These are phyloP conservation scores for Drosophila parthenogenetica DNA, from an alignment of 2,888 invertebrate species.

Conservation along the genomic window DNA sequence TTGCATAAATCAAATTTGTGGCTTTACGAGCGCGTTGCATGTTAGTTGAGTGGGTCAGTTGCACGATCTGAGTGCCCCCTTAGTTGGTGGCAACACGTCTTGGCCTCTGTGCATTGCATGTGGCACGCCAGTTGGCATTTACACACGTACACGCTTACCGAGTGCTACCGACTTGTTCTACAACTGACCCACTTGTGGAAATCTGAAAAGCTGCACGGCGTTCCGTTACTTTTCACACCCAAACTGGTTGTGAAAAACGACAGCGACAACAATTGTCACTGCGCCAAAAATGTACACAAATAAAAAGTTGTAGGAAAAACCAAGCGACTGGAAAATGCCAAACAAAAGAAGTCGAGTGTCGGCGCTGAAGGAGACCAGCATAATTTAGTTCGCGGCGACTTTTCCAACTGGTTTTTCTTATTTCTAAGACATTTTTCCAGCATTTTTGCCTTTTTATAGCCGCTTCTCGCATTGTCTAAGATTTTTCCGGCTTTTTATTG, in stretches of 20 bases:
- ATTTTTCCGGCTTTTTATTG: slow-evolving; percentile 57
- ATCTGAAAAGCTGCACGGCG: slow-evolving; percentile 35
- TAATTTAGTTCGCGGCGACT: slow-evolving; percentile 52
- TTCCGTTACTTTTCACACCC: slow-evolving; percentile 72
- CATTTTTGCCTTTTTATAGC: slow-evolving; percentile 59
- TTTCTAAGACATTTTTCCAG: background rate
- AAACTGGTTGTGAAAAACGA: slow-evolving; percentile 59
- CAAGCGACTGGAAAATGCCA: slow-evolving; percentile 64
- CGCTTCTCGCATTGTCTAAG: slow-evolving; percentile 55
- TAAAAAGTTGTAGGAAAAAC: slow-evolving; percentile 8
- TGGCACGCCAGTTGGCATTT: slow-evolving; percentile 57
- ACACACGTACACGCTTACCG: background rate
- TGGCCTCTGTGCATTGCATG: slow-evolving; percentile 57
- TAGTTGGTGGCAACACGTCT: background rate
- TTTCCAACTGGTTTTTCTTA: slow-evolving; percentile 67
- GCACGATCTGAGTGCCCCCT: slow-evolving; percentile 15
- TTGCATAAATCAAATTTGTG: slow-evolving; percentile 64
- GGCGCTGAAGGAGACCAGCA: slow-evolving; percentile 40
- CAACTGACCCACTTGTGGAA: slow-evolving; percentile 67
- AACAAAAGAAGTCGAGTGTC: slow-evolving; percentile 47
- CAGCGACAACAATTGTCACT: slow-evolving; percentile 60
- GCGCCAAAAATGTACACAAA: background rate
- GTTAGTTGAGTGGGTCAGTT: slow-evolving; percentile 51
- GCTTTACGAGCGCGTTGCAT: slow-evolving; percentile 33
- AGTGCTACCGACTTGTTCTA: background rate